phyloP scores from a whole-genome alignment of 2,888 invertebrate species.

The Theodoxus fluviatilis region DNA sequence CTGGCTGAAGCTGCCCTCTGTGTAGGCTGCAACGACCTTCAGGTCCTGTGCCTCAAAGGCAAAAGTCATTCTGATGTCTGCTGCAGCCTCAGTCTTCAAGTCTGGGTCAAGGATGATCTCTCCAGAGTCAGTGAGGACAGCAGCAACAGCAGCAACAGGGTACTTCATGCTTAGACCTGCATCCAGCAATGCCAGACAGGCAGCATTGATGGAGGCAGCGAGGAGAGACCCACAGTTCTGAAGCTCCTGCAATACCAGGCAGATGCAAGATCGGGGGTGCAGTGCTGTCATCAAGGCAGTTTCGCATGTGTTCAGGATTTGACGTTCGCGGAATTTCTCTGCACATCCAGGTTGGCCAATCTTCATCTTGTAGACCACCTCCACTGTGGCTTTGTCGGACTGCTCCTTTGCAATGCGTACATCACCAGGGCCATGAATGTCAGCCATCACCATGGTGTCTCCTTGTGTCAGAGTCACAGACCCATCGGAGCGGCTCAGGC shows the following conservation, averaged over 20 bases:
- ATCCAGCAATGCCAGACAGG: conserved; percentile 82
- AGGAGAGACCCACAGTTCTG: conserved; percentile 75
- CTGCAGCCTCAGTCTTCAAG: conserved; percentile 64
- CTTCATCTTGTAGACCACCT: conserved; percentile 80
- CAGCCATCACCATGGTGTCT: conserved; percentile 78
- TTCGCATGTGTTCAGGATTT: conserved; percentile 80
- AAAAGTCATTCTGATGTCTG: conserved; percentile 43
- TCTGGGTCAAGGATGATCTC: conserved; percentile 75
- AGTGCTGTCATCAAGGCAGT: conserved; percentile 75
- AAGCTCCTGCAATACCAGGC: conserved; percentile 83
- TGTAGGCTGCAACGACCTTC: conserved; percentile 47
- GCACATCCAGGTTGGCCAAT: conserved; percentile 77
- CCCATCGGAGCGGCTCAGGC: conserved; percentile 56
- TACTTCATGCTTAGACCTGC: conserved; percentile 84
- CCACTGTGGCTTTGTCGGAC: conserved; percentile 81
- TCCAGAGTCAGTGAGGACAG: conserved; percentile 72
- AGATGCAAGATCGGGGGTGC: conserved; percentile 82
- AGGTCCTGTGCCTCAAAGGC: conserved; percentile 54
- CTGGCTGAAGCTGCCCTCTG: conserved; percentile 46
- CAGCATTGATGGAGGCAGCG: conserved; percentile 82
- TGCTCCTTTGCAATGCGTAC: conserved; percentile 78
- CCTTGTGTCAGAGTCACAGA: conserved; percentile 68
- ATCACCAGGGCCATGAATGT: conserved; percentile 83
- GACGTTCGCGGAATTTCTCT: conserved; percentile 78
- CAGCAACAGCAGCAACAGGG: conserved; percentile 81